phyloP scores from a whole-genome alignment of 2,113 vertebrate species.

The Tupaia tana region DNA sequence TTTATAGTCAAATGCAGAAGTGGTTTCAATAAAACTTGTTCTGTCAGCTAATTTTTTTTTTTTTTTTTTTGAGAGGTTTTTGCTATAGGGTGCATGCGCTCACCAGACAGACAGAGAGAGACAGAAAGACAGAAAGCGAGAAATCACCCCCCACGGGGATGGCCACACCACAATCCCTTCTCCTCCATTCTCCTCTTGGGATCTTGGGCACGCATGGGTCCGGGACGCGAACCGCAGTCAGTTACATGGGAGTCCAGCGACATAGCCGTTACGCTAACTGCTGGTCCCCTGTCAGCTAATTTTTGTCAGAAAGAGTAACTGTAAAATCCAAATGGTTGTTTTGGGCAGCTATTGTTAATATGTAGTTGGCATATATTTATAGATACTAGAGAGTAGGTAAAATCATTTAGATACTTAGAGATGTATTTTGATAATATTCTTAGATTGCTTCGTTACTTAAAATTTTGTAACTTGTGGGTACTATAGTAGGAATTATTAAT shows the following conservation, averaged over 20 bases:
- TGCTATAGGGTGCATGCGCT: too few relatives aligned
- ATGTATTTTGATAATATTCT: slow-evolving; percentile 34
- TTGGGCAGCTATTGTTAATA: background rate
- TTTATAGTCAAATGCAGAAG: background rate
- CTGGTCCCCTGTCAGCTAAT: background rate
- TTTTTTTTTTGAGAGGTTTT: background rate
- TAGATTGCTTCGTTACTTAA: background rate
- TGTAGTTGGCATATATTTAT: slow-evolving; percentile 1
- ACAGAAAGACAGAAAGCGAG: too few relatives aligned
- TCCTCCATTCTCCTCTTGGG: too few relatives aligned
- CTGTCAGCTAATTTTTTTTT: background rate
- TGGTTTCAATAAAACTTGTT: background rate
- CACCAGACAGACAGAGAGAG: too few relatives aligned
- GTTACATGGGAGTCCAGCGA: too few relatives aligned
- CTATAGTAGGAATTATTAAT: background rate
- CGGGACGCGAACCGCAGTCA: too few relatives aligned
- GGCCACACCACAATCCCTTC: too few relatives aligned
- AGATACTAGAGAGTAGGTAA: background rate
- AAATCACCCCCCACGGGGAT: too few relatives aligned
- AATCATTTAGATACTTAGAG: background rate
- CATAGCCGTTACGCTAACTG: too few relatives aligned
- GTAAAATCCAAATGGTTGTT: background rate
- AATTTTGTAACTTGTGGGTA: background rate
- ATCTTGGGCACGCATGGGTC: too few relatives aligned
- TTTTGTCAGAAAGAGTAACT: slow-evolving; percentile 46